phyloP scores from a whole-genome alignment of 2,797 vertebrate genomes.

The Erithacus rubecula region DNA sequence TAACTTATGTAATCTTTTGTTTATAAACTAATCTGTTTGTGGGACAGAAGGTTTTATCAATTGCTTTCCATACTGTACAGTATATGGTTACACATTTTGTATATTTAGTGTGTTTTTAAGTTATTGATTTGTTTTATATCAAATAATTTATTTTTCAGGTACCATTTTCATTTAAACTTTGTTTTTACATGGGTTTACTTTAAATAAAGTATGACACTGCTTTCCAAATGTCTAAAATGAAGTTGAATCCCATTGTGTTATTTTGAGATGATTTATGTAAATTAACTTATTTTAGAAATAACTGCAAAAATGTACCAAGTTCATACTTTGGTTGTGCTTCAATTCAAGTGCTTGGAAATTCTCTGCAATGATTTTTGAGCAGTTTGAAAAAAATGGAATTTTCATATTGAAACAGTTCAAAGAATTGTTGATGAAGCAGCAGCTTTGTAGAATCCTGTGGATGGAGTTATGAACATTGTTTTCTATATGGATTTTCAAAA shows the following conservation, averaged over 20 bases:
- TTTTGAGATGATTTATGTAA: conserved; percentile 71
- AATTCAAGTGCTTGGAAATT: conserved; percentile 68
- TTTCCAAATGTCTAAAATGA: conserved; percentile 80
- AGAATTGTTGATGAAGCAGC: conserved; percentile 69
- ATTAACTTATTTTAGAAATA: conserved; percentile 64
- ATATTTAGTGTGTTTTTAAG: conserved; percentile 81
- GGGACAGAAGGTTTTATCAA: conserved; percentile 76
- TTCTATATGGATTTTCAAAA: conserved; percentile 67
- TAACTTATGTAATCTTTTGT: conserved; percentile 66
- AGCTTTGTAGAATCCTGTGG: conserved; percentile 70
- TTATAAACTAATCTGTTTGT: conserved; percentile 70
- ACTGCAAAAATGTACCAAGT: conserved; percentile 74
- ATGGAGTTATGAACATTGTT: conserved; percentile 69
- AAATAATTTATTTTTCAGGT: conserved; percentile 86
- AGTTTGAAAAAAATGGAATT: conserved; percentile 61
- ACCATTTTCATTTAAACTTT: conserved; percentile 85
- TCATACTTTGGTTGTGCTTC: conserved; percentile 60
- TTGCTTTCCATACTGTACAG: conserved; percentile 82
- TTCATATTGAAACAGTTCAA: conserved; percentile 73
- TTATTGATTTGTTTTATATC: conserved; percentile 84
- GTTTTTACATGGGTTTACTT: conserved; percentile 91
- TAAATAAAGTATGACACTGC: conserved; percentile 86
- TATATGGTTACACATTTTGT: conserved; percentile 82
- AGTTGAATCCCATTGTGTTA: conserved; percentile 80
- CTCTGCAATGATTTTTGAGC: conserved; percentile 64